These are phyloP conservation scores for Serripes groenlandicus DNA, from an alignment of 2,888 invertebrate species.

Conservation along the genomic window DNA sequence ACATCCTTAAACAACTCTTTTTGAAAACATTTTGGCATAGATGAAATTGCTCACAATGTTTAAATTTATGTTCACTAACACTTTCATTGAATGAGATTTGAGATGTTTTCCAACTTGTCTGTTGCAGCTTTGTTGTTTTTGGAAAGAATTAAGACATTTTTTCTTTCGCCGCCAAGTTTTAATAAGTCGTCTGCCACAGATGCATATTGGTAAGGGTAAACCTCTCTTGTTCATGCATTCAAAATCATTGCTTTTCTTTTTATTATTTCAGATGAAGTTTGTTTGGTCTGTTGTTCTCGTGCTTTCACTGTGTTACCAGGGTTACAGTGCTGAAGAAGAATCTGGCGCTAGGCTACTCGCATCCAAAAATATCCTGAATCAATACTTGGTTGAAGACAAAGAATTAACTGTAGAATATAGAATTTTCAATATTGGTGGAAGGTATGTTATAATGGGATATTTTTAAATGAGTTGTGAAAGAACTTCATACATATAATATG, in stretches of 20 bases:
- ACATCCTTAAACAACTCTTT: too few relatives aligned
- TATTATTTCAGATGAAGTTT: slow-evolving; percentile 78
- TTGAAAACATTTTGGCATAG: too few relatives aligned
- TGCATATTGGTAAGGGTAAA: too few relatives aligned
- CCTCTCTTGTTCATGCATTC: neutral
- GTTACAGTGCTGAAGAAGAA: slow-evolving; percentile 88
- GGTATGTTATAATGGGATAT: too few relatives aligned
- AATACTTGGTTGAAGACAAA: slow-evolving; percentile 98
- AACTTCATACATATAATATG: too few relatives aligned
- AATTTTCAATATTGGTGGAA: slow-evolving; percentile 96
- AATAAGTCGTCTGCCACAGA: neutral
- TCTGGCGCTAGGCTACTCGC: slow-evolving; percentile 94
- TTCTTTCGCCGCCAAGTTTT: too few relatives aligned
- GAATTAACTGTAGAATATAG: slow-evolving; percentile 98
- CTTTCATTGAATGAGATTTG: too few relatives aligned
- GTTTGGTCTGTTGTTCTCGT: slow-evolving; percentile 67
- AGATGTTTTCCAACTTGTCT: neutral
- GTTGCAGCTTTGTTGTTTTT: neutral
- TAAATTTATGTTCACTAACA: too few relatives aligned
- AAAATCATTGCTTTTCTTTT: neutral
- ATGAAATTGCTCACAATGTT: too few relatives aligned
- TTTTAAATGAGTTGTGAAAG: too few relatives aligned
- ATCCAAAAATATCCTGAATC: slow-evolving; percentile 97
- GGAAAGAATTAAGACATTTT: too few relatives aligned
- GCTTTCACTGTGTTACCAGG: slow-evolving; percentile 68